phyloP scores from a whole-genome alignment of 1,140 invertebrate species.

The Hycleus phaleratus region DNA sequence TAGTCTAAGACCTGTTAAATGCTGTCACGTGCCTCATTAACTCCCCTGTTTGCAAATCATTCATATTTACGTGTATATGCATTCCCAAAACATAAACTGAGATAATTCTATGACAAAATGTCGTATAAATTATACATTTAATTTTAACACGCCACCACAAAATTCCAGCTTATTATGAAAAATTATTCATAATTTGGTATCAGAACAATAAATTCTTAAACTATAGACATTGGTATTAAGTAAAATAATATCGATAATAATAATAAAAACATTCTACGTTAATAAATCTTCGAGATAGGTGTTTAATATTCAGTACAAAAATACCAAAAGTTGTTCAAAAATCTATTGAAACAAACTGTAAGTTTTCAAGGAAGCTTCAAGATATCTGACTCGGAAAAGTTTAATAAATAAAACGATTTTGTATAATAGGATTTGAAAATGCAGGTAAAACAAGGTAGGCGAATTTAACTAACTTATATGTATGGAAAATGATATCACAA shows the following conservation, averaged over 20 bases:
- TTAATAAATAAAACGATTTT: slow-evolving; percentile 15
- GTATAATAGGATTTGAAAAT: slow-evolving; percentile 17
- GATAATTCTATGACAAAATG: slow-evolving; percentile 10
- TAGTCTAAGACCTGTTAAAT: slow-evolving; percentile 14
- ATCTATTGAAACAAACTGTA: slow-evolving; percentile 8
- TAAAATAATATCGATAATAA: neutral
- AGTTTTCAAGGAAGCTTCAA: slow-evolving; percentile 4
- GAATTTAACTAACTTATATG: slow-evolving; percentile 13
- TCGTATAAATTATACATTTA: slow-evolving; percentile 10
- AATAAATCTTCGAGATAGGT: neutral
- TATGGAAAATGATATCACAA: slow-evolving; percentile 7
- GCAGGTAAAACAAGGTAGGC: slow-evolving; percentile 2
- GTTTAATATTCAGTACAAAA: slow-evolving; percentile 1
- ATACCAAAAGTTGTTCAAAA: slow-evolving; percentile 1
- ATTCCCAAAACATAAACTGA: slow-evolving; percentile 8
- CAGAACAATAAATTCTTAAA: neutral
- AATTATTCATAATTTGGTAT: neutral
- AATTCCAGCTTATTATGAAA: slow-evolving; percentile 5
- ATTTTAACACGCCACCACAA: slow-evolving; percentile 8
- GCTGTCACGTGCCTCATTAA: slow-evolving; percentile 13
- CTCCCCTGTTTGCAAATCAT: slow-evolving; percentile 15
- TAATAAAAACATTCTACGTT: neutral
- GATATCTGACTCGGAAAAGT: slow-evolving; percentile 10
- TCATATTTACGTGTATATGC: slow-evolving; percentile 14
- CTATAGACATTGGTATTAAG: neutral